Conservation (phyloP, 1,140 invertebrate species). For the honey bee (Apis mellifera) region Amel_HAv3.1 CM009932.2:384501-385000, state of each 20-base stretch:
- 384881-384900: conserved; percentile 67
- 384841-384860: conserved; percentile 73
- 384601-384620: too few species aligned
- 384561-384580: too few species aligned
- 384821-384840: conserved; percentile 50
- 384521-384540: too few species aligned
- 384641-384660: too few species aligned
- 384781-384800: conserved; percentile 28
- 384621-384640: too few species aligned
- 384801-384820: conserved; percentile 56
- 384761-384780: background rate
- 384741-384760: background rate
- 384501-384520: too few species aligned
- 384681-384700: background rate
- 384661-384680: too few species aligned
- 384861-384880: conserved; percentile 66
- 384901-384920: conserved; percentile 60
- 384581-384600: too few species aligned
- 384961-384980: conserved; percentile 27
- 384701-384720: background rate
- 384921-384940: conserved; percentile 73
- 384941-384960: conserved; percentile 55
- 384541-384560: too few species aligned
- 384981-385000: conserved; percentile 13
- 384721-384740: too few species aligned